Evolutionary conservation across 2,888 invertebrate species (phyloP).

Genomic region (Lymantria dispar): DNA sequence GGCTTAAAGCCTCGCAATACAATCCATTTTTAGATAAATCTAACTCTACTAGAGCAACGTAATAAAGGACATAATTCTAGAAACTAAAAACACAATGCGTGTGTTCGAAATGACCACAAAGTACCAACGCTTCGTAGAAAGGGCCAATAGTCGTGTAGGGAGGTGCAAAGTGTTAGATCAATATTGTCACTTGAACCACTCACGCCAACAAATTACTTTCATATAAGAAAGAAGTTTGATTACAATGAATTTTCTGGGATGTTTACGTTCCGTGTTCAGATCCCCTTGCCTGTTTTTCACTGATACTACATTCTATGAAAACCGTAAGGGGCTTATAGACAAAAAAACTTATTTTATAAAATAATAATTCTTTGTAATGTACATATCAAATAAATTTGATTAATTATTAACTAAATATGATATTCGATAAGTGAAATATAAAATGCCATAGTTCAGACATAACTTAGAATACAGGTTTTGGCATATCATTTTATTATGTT

Average conservation of each 20-base stretch:
- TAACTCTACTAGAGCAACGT: no score
- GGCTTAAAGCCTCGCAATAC: no score
- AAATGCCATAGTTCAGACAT: no score
- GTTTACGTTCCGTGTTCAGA: slow-evolving; percentile 47
- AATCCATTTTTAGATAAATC: no score
- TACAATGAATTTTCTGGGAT: slow-evolving; percentile 43
- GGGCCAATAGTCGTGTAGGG: slow-evolving; percentile 52
- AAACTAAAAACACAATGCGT: slow-evolving; percentile 39
- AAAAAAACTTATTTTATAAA: no score
- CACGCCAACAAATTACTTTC: slow-evolving; percentile 57
- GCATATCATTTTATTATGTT: not conserved
- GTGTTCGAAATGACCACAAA: slow-evolving; percentile 47
- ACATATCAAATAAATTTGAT: no score
- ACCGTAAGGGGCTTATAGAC: no score
- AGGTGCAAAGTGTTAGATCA: slow-evolving; percentile 75
- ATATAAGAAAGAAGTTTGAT: slow-evolving; percentile 54
- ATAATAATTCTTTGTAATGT: no score
- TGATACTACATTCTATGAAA: not conserved
- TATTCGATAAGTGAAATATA: no score
- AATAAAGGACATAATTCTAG: slow-evolving; percentile 11
- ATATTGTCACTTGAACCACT: slow-evolving; percentile 55
- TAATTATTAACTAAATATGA: no score
- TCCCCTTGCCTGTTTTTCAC: slow-evolving; percentile 36
- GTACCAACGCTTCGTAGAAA: slow-evolving; percentile 60
- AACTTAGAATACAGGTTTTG: not conserved